These are phyloP conservation scores for Actinopyga echinites DNA, from an alignment of 53 echinoderm and acorn worm genomes.

Conservation along the genomic window DNA sequence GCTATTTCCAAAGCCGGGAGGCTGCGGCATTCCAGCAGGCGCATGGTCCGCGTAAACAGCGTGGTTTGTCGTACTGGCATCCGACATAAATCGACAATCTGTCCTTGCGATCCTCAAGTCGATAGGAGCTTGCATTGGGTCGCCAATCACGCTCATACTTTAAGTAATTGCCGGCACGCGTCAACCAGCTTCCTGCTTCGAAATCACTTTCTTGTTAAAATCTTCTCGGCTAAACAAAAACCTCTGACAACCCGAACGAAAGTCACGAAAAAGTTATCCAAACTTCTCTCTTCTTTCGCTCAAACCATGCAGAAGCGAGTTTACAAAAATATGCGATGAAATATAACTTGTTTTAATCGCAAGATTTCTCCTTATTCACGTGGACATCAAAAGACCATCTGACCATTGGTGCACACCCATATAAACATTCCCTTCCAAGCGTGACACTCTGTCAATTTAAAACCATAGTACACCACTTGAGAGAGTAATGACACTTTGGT, in stretches of 20 bases:
- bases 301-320: too few relatives aligned
- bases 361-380: too few relatives aligned
- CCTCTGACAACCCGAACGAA: too few relatives aligned
- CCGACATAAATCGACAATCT: slow-evolving; percentile 36
- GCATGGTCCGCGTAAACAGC: slow-evolving; percentile 25
- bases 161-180: slow-evolving; percentile 25
- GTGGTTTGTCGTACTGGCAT: background rate
- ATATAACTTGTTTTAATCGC: too few relatives aligned
- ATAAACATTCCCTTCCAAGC: slow-evolving; percentile 21
- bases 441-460: slow-evolving; percentile 38
- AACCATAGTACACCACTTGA: slow-evolving; percentile 1
- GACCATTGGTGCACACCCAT: slow-evolving; percentile 11
- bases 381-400: background rate
- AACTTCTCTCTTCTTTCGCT: too few relatives aligned
- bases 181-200: slow-evolving; percentile 12
- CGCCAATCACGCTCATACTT: slow-evolving; percentile 5
- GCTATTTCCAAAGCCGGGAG: slow-evolving; percentile 6
- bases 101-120: slow-evolving; percentile 29
- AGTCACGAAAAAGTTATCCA: too few relatives aligned
- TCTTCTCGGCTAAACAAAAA: too few relatives aligned
- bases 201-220: too few relatives aligned
- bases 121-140: slow-evolving; percentile 29
- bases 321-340: too few relatives aligned
- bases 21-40: slow-evolving; percentile 32
- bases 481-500: slow-evolving; percentile 19